Evolutionary conservation across 2,797 vertebrate genomes (phyloP).

Genomic region (Melanotaenia boesemani): DNA sequence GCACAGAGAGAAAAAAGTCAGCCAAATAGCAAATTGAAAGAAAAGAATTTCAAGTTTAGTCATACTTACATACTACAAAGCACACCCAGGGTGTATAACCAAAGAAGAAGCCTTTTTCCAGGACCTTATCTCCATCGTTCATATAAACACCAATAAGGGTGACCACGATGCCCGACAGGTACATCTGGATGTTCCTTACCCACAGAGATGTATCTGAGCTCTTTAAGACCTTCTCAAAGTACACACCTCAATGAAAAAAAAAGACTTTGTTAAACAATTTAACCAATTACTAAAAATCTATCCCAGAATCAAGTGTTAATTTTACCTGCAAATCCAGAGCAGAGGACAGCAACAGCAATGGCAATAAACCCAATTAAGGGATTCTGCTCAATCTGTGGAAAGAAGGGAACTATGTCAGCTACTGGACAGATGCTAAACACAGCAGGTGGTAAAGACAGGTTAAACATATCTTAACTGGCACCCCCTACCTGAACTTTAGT

Average conservation of each 20-base stretch:
- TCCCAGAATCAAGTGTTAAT: neutral
- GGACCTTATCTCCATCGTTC: conserved; percentile 87
- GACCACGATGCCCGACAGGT: conserved; percentile 93
- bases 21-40: neutral
- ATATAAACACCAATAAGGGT: conserved; percentile 88
- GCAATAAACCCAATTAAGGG: conserved; percentile 90
- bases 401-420: neutral
- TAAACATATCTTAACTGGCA: neutral
- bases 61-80: conserved; percentile 93
- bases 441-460: neutral
- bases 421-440: neutral
- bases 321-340: conserved; percentile 98
- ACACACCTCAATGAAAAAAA: conserved; percentile 85
- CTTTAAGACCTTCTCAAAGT: conserved; percentile 98
- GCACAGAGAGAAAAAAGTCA: conserved; percentile 16
- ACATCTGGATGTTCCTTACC: conserved; percentile 99
- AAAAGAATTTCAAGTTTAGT: neutral
- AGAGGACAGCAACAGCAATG: conserved; percentile 92
- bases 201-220: conserved; percentile 98
- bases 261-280: neutral
- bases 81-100: conserved; percentile 94
- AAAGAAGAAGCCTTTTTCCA: conserved; percentile 95
- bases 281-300: neutral
- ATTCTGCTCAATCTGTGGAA: conserved; percentile 91
- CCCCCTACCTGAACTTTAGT: conserved; percentile 89